These are phyloP conservation scores for Chymomyza costata DNA, from an alignment of 1,140 invertebrate genomes.

Conservation along the genomic window DNA sequence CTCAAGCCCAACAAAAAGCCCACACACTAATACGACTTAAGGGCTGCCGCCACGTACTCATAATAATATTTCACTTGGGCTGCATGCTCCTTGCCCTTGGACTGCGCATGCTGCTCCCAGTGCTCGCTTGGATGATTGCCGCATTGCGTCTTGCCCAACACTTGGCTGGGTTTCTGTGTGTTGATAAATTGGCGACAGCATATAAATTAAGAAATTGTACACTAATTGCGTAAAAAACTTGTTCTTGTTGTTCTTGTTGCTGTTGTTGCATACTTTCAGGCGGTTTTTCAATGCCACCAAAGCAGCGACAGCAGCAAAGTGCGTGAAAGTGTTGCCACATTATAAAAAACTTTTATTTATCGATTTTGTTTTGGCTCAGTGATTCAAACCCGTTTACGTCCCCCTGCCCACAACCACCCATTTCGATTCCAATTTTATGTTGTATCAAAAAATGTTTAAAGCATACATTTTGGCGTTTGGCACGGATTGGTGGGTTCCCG, in stretches of 20 bases:
- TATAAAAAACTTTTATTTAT: conserved; percentile 65
- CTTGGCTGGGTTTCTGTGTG: conserved; percentile 23
- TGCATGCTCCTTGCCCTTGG: conserved; percentile 12
- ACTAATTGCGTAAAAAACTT: conserved; percentile 74
- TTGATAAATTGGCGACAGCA: conserved; percentile 74
- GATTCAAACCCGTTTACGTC: conserved; percentile 15
- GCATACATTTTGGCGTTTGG: conserved; percentile 68
- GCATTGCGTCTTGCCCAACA: neutral
- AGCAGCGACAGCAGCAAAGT: conserved; percentile 34
- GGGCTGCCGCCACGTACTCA: conserved; percentile 57
- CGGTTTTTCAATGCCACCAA: conserved; percentile 61
- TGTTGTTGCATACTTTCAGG: conserved; percentile 61
- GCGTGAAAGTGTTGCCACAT: conserved; percentile 67
- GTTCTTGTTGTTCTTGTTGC: no score
- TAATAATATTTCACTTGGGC: conserved; percentile 66
- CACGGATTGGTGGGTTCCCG: conserved; percentile 28
- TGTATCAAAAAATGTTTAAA: conserved; percentile 66
- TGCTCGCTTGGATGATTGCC: no score
- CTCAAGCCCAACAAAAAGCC: conserved; percentile 11
- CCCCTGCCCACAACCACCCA: neutral
- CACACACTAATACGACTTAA: conserved; percentile 19
- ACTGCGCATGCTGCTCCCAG: no score
- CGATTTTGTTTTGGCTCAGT: conserved; percentile 46
- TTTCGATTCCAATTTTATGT: conserved; percentile 68
- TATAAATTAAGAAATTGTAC: conserved; percentile 75